Evolutionary conservation across 2,113 vertebrate genomes (phyloP).

Genomic region (Pseudorasbora parva): DNA sequence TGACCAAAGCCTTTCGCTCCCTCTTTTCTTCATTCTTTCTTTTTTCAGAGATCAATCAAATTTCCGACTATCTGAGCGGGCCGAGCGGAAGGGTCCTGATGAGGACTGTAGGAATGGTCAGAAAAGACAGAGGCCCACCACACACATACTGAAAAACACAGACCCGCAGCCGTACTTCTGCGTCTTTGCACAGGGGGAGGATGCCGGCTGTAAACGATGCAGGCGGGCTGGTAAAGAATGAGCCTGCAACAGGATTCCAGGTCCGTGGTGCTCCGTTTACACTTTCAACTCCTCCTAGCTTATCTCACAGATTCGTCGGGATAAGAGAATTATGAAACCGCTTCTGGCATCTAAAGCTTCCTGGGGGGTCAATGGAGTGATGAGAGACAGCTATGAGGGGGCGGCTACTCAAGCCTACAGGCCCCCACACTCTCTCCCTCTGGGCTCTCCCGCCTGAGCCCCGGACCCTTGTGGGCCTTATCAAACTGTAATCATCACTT

Average conservation of each 20-base stretch:
- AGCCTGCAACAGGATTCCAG: conserved; percentile 74
- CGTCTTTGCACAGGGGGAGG: conserved; percentile 46
- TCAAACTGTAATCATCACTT: conserved; percentile 64
- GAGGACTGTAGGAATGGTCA: conserved; percentile 42
- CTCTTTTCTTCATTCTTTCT: conserved; percentile 18
- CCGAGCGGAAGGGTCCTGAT: conserved; percentile 47
- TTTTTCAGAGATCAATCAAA: conserved; percentile 75
- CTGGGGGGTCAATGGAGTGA: conserved; percentile 81
- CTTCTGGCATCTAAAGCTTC: conserved; percentile 80
- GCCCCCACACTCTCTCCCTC: conserved; percentile 45
- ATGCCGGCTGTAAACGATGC: conserved; percentile 61
- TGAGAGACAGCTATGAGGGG: conserved; percentile 80
- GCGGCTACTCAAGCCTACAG: conserved; percentile 59
- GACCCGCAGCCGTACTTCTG: conserved; percentile 33
- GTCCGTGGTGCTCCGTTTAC: conserved; percentile 75
- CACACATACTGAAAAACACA: conserved; percentile 52
- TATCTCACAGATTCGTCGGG: conserved; percentile 78
- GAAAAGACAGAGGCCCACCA: conserved; percentile 25
- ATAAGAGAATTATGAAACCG: conserved; percentile 84
- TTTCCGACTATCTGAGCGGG: conserved; percentile 66
- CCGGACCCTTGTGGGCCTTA: conserved; percentile 49
- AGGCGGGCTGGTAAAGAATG: conserved; percentile 72
- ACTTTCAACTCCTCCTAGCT: conserved; percentile 79
- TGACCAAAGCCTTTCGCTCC: conserved; percentile 75
- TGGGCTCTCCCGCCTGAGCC: conserved; percentile 42